phyloP scores from a whole-genome alignment of 2,797 vertebrate species.

The Spinus olivaceus region DNA sequence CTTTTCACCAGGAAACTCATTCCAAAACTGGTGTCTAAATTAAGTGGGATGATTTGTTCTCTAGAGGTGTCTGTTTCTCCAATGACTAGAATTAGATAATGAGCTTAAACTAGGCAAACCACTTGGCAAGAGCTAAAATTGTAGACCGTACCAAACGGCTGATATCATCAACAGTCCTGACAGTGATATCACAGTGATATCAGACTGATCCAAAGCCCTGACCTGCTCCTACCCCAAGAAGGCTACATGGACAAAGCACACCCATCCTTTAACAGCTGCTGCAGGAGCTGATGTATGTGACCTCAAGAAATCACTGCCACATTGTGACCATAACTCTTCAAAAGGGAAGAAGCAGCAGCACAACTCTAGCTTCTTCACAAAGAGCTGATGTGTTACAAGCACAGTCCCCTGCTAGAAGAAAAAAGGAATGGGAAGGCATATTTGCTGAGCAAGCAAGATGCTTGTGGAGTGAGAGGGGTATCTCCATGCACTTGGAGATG shows the following conservation, averaged over 20 bases:
- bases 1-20: neutral
- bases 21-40: constrained; percentile 7
- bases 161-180: neutral
- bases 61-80: neutral
- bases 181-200: neutral
- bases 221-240: neutral
- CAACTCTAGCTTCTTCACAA: neutral
- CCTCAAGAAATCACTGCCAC: neutral
- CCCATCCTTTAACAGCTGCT: neutral
- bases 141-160: neutral
- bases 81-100: constrained; percentile 4
- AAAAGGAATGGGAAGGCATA: neutral
- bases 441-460: neutral
- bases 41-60: neutral
- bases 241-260: neutral
- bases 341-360: neutral
- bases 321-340: neutral
- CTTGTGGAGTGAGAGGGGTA: neutral
- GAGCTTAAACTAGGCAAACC: neutral
- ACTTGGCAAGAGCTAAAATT: neutral
- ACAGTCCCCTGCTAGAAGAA: neutral
- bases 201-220: neutral
- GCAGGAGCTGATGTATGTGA: neutral
- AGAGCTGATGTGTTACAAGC: neutral
- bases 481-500: neutral